phyloP scores from a whole-genome alignment of 2,113 vertebrate species.

The Paramormyrops kingsleyae region DNA sequence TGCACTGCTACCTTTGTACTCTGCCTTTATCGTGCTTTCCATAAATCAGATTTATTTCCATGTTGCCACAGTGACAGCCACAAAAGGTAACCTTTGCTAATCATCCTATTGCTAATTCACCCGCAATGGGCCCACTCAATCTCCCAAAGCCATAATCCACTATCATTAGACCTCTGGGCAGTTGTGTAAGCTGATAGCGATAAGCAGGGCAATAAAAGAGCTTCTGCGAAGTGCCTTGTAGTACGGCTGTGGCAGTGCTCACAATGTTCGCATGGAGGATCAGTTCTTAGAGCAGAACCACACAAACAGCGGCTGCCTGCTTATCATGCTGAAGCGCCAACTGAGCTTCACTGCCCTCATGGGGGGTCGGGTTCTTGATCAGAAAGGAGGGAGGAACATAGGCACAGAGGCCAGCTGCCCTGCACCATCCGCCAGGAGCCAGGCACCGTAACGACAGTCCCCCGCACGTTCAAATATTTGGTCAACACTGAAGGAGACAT shows the following conservation, averaged over 20 bases:
- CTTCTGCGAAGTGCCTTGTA: too few relatives aligned
- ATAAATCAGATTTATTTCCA: constrained; percentile 10
- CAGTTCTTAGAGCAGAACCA: neutral
- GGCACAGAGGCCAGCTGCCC: neutral
- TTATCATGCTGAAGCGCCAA: neutral
- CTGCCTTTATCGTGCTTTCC: neutral
- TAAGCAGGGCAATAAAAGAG: neutral
- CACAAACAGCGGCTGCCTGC: neutral
- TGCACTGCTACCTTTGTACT: constrained; percentile 6
- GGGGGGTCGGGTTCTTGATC: neutral
- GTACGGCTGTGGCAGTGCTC: neutral
- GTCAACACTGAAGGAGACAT: neutral
- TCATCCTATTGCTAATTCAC: neutral
- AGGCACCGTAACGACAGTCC: neutral
- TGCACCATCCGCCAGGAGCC: neutral
- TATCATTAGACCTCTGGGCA: constrained; percentile 15
- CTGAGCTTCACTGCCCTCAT: neutral
- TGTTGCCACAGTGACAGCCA: neutral
- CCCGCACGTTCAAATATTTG: neutral
- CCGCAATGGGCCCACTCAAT: neutral
- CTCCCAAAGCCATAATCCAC: neutral
- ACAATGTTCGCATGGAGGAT: neutral
- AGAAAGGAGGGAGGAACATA: neutral
- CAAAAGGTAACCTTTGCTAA: neutral
- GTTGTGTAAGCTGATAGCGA: constrained; percentile 4